Percentiles rank a stretch among this genome's conserved stretches.
These are phyloP conservation scores for Turdus rufiventris DNA, from an alignment of 2,113 vertebrate species.

Conservation along the genomic window DNA sequence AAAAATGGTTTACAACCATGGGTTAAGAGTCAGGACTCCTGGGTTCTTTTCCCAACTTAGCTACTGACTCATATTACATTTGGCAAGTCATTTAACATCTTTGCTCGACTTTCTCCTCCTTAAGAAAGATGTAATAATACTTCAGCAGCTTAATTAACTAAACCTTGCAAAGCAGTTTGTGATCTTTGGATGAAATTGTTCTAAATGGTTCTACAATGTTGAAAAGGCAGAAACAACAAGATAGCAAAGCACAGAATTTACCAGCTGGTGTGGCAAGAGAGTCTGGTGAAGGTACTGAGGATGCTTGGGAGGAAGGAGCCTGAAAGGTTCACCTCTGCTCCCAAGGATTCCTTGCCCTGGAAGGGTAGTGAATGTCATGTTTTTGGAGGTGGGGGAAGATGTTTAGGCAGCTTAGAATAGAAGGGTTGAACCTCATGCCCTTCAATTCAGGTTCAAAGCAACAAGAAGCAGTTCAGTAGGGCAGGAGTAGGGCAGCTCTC, in stretches of 20 bases:
- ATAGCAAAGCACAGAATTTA: not conserved
- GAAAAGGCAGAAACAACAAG: not conserved
- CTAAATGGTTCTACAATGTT: constrained; percentile 1
- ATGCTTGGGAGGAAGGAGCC: not conserved
- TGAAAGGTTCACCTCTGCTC: not conserved
- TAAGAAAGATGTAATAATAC: constrained; percentile 4
- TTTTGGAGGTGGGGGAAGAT: not conserved
- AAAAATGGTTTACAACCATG: constrained; percentile 40
- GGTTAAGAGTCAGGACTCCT: constrained; percentile 46
- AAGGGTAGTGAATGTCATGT: not conserved
- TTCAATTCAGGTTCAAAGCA: not conserved
- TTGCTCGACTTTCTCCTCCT: constrained; percentile 21
- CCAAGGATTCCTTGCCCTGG: not conserved
- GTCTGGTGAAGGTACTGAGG: not conserved
- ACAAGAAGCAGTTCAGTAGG: not conserved
- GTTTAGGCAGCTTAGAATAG: not conserved
- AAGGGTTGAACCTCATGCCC: not conserved
- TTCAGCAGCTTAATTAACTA: constrained; percentile 56
- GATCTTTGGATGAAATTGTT: not conserved
- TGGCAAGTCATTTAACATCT: constrained; percentile 49
- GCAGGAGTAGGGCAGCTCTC: not conserved
- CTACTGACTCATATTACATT: constrained; percentile 41
- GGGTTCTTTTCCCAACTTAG: constrained; percentile 54
- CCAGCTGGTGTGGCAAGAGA: not conserved
- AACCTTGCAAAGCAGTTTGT: not conserved